Evolutionary conservation across 2,797 vertebrate species (phyloP), one percentile per base, ranked within the genome.

Genomic region (Hemitrygon akajei): DNA sequence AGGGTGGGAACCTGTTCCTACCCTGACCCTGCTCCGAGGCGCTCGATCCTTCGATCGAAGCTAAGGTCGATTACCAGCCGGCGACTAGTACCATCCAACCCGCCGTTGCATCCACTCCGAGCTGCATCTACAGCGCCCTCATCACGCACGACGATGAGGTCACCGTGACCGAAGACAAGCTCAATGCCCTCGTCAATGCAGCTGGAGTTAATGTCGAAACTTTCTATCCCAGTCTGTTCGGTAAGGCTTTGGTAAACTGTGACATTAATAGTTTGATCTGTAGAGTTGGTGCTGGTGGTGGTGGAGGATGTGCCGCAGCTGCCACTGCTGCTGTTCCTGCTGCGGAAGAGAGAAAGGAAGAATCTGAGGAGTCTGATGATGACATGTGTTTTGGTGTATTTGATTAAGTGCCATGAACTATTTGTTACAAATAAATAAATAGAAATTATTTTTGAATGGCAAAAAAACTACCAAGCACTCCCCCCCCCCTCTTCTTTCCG

Each of bases 251-350:
- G 58, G 96, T 97, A 94, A 98, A 97, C n/a, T 56, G 95, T 0
- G 98, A 98, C 97, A 99, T 99, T 30, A 98, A 98, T 18, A 98
- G 98, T 94, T 97, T 99, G 95, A 99, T 99, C 97, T 98, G 98
- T 95, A 99, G 98, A n/a, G n/a, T n/a, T n/a, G n/a, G n/a, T n/a
- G n/a, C n/a, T n/a, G n/a, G n/a, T n/a, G n/a, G n/a, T n/a, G n/a
- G n/a, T n/a, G n/a, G n/a, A n/a, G n/a, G n/a, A n/a, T n/a, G n/a
- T n/a, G n/a, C n/a, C n/a, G n/a, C n/a, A n/a, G n/a, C n/a, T n/a
- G n/a, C n/a, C n/a, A n/a, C n/a, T n/a, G n/a, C n/a, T n/a, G n/a
- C n/a, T n/a, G n/a, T n/a, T n/a, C n/a, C n/a, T n/a, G n/a, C n/a
- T n/a, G n/a, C n/a, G n/a, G n/a, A n/a, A n/a, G n/a, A n/a, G n/a